Base-by-base conservation (phyloP, 64 coral and sea anemone species). In the Stylophora pistillata region DNA sequence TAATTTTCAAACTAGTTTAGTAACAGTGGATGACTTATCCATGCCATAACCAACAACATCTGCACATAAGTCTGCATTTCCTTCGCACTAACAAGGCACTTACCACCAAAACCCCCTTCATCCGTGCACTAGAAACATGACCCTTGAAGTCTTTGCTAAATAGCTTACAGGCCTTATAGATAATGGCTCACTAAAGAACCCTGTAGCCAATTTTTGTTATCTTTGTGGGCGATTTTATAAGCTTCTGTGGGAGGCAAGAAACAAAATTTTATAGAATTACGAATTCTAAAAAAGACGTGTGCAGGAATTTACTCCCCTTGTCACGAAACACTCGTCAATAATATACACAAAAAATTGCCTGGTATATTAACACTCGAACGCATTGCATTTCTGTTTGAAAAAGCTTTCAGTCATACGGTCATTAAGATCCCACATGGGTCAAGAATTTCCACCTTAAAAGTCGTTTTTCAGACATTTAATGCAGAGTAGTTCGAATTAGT, bases 281-380 rank as follows among this genome's bases (percentile, higher is more conserved):
- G 68, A 68, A 69, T 10, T n/a, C 53, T 25, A 47, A 29, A n/a
- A 41, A 13, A 53, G 23, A 53, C n/a, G 61, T 68, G 80, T 68
- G 80, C 62, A 69, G 80, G 80, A 69, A 84, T 84, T 62, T 32
- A 84, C 34, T 70, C 27, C 28, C 31, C 80, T 15, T 47, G 80
- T 84, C 80, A 84, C 80, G 80, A 70, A 84, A 84, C 62, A 84
- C 34, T 37, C 33, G 5, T 63, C 37, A 70, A 41, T 26, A 53
- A 32, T 54, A 52, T 54, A 37, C 9, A 21, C 64, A 84, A 84
- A 70, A n/a, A 63, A 68, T 41, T 84, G 64, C 69, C 31, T 53
- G 62, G 80, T 31, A 84, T 61, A 34, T 84, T 27, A 82, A 68
- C 79, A 82, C 33, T 31, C 79, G 23, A 82, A 23, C 31, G 17